Percentiles rank a stretch among this genome's conserved stretches.
Conservation (phyloP, 2,113 vertebrate genomes). For the Psittacus erithacus region DNA sequence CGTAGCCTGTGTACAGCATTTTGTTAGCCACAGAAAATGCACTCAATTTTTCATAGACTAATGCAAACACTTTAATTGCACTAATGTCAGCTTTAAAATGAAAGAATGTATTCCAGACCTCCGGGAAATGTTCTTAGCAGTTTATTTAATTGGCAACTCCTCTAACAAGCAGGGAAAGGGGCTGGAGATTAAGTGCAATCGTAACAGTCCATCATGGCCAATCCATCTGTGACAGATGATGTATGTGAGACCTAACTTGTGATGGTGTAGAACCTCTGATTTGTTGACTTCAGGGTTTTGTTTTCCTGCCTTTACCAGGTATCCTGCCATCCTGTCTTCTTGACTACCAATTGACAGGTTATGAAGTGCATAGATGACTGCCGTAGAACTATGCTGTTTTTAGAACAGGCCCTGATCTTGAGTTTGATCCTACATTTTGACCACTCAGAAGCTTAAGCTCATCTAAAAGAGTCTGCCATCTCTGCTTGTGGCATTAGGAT, state of each 20-base stretch:
- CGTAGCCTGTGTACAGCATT: not conserved
- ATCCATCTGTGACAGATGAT: not conserved
- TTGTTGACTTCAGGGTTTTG: not conserved
- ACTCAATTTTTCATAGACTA: not conserved
- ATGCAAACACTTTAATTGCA: not conserved
- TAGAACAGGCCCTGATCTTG: not conserved
- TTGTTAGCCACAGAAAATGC: not conserved
- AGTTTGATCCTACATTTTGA: not conserved
- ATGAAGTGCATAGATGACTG: not conserved
- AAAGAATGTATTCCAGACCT: not conserved
- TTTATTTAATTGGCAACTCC: not conserved
- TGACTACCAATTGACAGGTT: fast-evolving
- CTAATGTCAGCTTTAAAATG: not conserved
- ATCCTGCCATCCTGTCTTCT: not conserved
- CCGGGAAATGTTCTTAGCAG: not conserved
- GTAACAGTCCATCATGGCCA: not conserved
- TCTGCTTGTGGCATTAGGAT: not conserved
- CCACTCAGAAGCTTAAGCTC: not conserved
- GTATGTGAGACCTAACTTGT: not conserved
- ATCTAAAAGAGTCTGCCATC: not conserved
- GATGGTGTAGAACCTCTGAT: not conserved
- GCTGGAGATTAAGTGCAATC: not conserved
- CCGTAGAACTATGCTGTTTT: not conserved
- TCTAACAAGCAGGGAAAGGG: not conserved
- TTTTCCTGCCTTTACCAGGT: not conserved